phyloP scores from a whole-genome alignment of 2,888 invertebrate species.

The Acrobasis suavella region DNA sequence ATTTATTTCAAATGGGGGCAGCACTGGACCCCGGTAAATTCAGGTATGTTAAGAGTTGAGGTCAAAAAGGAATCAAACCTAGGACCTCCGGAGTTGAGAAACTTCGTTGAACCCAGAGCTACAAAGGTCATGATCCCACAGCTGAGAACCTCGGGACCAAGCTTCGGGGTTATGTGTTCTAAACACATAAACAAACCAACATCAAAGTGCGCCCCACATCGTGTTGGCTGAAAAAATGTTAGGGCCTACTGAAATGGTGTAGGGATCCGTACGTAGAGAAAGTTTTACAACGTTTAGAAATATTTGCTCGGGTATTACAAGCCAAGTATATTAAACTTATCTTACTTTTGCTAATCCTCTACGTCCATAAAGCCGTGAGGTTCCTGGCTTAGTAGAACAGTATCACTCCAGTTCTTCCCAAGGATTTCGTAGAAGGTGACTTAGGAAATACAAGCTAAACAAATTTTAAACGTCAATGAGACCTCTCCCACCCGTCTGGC shows the following conservation, averaged over 20 bases:
- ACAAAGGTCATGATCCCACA: constrained; percentile 6
- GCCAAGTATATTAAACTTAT: too few species aligned
- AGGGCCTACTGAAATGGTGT: neutral
- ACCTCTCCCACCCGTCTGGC: too few species aligned
- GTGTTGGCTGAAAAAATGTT: constrained; percentile 9
- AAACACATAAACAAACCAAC: constrained; percentile 21
- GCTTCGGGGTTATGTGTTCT: constrained; percentile 16
- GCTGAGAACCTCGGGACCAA: constrained; percentile 6
- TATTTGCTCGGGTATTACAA: neutral
- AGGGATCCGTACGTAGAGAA: neutral
- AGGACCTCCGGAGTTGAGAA: constrained; percentile 11
- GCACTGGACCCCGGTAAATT: too few species aligned
- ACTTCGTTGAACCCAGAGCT: neutral
- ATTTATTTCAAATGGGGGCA: too few species aligned
- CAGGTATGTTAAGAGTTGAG: too few species aligned
- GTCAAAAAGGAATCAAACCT: neutral
- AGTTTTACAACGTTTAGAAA: neutral
- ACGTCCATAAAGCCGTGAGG: too few species aligned
- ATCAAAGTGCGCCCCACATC: constrained; percentile 21
- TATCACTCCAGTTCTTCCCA: too few species aligned
- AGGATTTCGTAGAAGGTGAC: too few species aligned
- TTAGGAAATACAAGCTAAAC: too few species aligned
- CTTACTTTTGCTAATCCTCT: too few species aligned
- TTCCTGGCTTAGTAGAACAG: too few species aligned
- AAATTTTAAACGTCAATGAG: too few species aligned